Conservation (phyloP, 1,140 invertebrate species). For the Musca vetustissima region DNA sequence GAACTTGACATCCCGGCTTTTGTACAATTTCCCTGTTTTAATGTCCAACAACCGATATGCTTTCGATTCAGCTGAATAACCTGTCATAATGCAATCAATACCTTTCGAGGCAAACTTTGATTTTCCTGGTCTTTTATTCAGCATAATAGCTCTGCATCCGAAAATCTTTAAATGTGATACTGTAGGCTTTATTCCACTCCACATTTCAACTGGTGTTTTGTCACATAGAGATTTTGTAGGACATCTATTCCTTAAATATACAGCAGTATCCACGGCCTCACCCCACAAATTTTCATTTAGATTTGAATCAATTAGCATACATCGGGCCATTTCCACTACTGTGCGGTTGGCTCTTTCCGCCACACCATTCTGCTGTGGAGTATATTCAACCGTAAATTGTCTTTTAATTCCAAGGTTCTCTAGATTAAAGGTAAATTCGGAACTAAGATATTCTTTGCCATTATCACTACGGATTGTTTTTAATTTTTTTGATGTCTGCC, state of each 20-base stretch:
- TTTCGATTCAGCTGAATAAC: slow-evolving; percentile 53
- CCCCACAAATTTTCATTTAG: slow-evolving; percentile 39
- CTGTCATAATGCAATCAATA: slow-evolving; percentile 52
- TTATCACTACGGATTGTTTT: slow-evolving; percentile 41
- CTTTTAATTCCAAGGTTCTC: slow-evolving; percentile 27
- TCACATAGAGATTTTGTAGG: slow-evolving; percentile 28
- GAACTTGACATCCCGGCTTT: slow-evolving; percentile 30
- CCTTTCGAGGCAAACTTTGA: slow-evolving; percentile 49
- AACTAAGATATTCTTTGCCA: slow-evolving; percentile 39
- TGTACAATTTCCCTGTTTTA: slow-evolving; percentile 36
- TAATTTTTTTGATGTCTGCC: too few relatives aligned
- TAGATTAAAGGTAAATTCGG: slow-evolving; percentile 38
- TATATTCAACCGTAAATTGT: slow-evolving; percentile 40
- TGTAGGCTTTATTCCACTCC: slow-evolving; percentile 44
- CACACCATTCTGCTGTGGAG: slow-evolving; percentile 50
- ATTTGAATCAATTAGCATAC: slow-evolving; percentile 50
- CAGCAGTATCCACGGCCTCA: slow-evolving; percentile 33
- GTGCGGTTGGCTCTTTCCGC: slow-evolving; percentile 43
- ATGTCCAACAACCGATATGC: slow-evolving; percentile 50
- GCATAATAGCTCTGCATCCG: slow-evolving; percentile 41
- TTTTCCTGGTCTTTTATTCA: slow-evolving; percentile 44
- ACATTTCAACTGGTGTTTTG: slow-evolving; percentile 51
- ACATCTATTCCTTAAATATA: slow-evolving; percentile 34
- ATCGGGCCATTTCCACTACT: slow-evolving; percentile 39
- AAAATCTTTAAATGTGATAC: slow-evolving; percentile 48